Conservation (phyloP, 2,797 vertebrate genomes). For the Pogonophryne albipinna region DNA sequence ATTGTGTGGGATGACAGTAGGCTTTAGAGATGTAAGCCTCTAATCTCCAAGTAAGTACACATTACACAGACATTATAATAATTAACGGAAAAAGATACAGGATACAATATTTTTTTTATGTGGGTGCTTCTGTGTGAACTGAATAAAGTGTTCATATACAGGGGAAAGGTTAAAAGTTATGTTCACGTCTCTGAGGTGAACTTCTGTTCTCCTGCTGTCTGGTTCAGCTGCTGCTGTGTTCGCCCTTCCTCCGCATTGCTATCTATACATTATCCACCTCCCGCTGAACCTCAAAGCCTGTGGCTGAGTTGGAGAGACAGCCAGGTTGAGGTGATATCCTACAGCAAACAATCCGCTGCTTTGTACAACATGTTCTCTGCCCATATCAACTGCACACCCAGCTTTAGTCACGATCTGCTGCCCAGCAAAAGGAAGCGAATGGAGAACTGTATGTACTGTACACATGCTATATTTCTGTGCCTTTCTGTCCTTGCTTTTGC, state of each 20-base stretch:
- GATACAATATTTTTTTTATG: neutral
- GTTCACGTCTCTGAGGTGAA: constrained; percentile 13
- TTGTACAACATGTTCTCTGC: constrained; percentile 64
- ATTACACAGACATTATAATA: constrained; percentile 5
- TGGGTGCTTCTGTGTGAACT: constrained; percentile 18
- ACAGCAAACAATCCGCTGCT: constrained; percentile 71
- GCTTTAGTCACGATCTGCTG: constrained; percentile 35
- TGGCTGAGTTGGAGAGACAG: constrained; percentile 61
- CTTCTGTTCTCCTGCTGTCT: constrained; percentile 27
- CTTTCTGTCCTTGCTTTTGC: neutral
- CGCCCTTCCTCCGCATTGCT: constrained; percentile 42
- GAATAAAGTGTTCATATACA: constrained; percentile 19
- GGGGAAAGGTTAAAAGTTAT: constrained; percentile 12
- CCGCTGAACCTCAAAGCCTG: constrained; percentile 62
- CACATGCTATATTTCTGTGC: neutral
- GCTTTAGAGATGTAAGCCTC: constrained; percentile 46
- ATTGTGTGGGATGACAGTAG: constrained; percentile 28
- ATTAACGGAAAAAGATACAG: constrained; percentile 2
- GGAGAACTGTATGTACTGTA: neutral
- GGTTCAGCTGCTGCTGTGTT: constrained; percentile 45
- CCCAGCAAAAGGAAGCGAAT: constrained; percentile 4
- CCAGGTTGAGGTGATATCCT: constrained; percentile 66
- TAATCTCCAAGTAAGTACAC: constrained; percentile 39
- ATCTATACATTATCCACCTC: constrained; percentile 62
- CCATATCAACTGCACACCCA: constrained; percentile 38